phyloP scores from a whole-genome alignment of 1,140 invertebrate genomes.

The Mesaphorura yosii region DNA sequence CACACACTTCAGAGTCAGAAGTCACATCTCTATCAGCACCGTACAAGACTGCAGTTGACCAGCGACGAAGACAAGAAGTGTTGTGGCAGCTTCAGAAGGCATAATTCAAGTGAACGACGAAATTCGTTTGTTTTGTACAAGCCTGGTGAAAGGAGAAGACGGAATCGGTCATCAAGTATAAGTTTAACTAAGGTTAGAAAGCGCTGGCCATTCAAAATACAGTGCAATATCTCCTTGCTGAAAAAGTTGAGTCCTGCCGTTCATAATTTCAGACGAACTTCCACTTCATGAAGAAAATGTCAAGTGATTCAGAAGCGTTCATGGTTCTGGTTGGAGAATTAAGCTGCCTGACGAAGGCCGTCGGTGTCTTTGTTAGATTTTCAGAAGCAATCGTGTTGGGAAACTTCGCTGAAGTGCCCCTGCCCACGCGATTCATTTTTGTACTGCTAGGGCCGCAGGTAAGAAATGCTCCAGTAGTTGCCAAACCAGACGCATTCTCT shows the following conservation, averaged over 20 bases:
- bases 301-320: slow-evolving; percentile 35
- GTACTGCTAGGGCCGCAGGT: slow-evolving; percentile 33
- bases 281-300: slow-evolving; percentile 36
- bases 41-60: no score
- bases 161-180: no score
- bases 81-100: no score
- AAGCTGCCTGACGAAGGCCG: slow-evolving; percentile 32
- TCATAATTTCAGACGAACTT: slow-evolving; percentile 31
- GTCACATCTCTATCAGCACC: slow-evolving; percentile 2
- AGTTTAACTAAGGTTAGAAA: no score
- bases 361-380: slow-evolving; percentile 34
- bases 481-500: background rate
- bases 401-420: slow-evolving; percentile 36
- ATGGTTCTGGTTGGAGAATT: slow-evolving; percentile 36
- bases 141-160: no score
- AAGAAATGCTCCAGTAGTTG: background rate
- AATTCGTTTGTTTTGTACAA: no score
- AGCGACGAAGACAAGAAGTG: no score
- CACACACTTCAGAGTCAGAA: slow-evolving; percentile 3
- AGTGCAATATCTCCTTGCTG: no score
- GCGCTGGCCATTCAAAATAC: no score
- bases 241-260: no score
- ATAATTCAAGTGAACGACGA: no score
- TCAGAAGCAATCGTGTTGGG: slow-evolving; percentile 30
- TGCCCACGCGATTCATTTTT: slow-evolving; percentile 36